phyloP scores from a whole-genome alignment of 2,113 vertebrate genomes.

The Myrmecobius fasciatus region DNA sequence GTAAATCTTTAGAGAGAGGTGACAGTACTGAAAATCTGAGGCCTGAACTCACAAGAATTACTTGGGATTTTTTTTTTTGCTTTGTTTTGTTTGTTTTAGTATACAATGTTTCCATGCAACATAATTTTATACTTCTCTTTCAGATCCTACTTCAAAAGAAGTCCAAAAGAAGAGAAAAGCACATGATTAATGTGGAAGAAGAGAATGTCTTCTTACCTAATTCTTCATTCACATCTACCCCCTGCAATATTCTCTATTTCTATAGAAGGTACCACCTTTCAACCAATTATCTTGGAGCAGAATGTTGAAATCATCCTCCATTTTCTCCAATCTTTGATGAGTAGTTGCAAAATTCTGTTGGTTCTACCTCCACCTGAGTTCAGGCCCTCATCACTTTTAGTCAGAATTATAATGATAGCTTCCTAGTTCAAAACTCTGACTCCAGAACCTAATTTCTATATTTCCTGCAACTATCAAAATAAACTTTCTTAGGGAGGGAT shows the following conservation, averaged over 20 bases:
- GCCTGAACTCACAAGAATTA: too few species aligned
- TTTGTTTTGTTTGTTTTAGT: too few species aligned
- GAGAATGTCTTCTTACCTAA: not conserved
- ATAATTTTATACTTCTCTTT: too few species aligned
- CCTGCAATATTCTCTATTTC: not conserved
- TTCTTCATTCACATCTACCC: not conserved
- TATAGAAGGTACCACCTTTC: not conserved
- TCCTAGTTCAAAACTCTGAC: not conserved
- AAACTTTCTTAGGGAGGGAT: not conserved
- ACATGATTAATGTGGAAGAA: not conserved
- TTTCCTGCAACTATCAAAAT: not conserved
- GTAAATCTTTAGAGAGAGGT: too few species aligned
- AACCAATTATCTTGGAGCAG: not conserved
- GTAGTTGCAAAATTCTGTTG: not conserved
- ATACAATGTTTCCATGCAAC: too few species aligned
- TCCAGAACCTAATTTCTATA: not conserved
- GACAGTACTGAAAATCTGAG: too few species aligned
- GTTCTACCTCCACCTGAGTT: not conserved
- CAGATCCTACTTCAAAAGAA: too few species aligned
- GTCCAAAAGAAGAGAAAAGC: too few species aligned
- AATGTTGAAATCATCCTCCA: not conserved
- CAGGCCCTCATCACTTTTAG: not conserved
- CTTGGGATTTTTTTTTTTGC: too few species aligned
- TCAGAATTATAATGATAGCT: not conserved
- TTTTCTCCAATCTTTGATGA: not conserved